Evolutionary conservation across 2,797 vertebrate genomes (phyloP).

Genomic region (Poecilia picta): DNA sequence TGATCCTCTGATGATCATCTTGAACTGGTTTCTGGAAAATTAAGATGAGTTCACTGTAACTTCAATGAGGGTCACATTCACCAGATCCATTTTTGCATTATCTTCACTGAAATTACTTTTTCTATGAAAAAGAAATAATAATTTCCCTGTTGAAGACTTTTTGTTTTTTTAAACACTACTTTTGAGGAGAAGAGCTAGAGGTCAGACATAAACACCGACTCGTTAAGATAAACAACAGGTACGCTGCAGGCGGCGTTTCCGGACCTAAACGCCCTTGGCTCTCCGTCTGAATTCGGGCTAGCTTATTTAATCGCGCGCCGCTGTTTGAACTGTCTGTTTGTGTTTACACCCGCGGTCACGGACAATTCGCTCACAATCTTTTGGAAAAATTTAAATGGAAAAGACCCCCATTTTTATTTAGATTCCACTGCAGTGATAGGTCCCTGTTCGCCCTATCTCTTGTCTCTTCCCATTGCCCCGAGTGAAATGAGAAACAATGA

Average conservation of each 20-base stretch:
- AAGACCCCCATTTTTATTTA: constrained; percentile 22
- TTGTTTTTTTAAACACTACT: not conserved
- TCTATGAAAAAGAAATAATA: not conserved
- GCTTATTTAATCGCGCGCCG: constrained; percentile 43
- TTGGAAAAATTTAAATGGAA: constrained; percentile 20
- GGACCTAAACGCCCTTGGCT: constrained; percentile 53
- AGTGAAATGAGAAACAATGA: constrained; percentile 55
- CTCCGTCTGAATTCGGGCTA: constrained; percentile 44
- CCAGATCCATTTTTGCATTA: not conserved
- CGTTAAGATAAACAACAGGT: constrained; percentile 78
- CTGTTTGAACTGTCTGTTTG: constrained; percentile 39
- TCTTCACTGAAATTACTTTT: not conserved
- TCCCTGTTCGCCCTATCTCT: constrained; percentile 20
- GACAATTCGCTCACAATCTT: constrained; percentile 33
- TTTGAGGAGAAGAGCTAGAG: not conserved
- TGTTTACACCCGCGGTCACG: constrained; percentile 35
- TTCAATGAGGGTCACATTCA: not conserved
- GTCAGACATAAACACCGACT: constrained; percentile 69
- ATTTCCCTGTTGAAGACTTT: not conserved
- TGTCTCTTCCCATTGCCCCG: constrained; percentile 27
- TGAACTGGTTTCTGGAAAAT: not conserved
- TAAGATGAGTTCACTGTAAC: not conserved
- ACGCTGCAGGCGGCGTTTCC: constrained; percentile 43
- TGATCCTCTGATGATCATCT: not conserved
- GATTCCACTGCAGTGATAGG: constrained; percentile 9